These are phyloP conservation scores for Leptobrachium leishanense DNA, from an alignment of 2,113 vertebrate species.

Conservation along the genomic window DNA sequence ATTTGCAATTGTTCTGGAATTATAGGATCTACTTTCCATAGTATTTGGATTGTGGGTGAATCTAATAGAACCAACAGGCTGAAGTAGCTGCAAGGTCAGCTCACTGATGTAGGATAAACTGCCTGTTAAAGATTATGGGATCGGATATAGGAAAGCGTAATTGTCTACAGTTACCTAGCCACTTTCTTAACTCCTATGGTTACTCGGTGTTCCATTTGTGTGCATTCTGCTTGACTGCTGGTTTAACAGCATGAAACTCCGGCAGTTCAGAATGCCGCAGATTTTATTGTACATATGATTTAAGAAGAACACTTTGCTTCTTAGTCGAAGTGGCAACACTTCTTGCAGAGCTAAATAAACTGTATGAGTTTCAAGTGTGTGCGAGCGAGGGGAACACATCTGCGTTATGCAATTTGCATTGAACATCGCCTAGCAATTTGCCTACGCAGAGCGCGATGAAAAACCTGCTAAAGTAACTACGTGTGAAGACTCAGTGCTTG, in stretches of 20 bases:
- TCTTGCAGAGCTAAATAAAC: constrained; percentile 1
- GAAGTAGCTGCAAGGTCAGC: too few relatives aligned
- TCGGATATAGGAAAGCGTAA: too few relatives aligned
- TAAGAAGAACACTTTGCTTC: constrained; percentile 6
- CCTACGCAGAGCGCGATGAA: constrained; percentile 36
- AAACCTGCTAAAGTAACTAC: background rate
- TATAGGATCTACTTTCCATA: too few relatives aligned
- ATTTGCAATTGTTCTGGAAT: too few relatives aligned
- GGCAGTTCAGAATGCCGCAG: background rate
- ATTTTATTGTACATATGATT: background rate
- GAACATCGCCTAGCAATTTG: background rate
- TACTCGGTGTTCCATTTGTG: background rate
- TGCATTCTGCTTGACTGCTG: background rate
- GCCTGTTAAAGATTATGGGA: too few relatives aligned
- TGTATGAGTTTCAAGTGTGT: background rate
- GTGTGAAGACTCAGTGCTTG: background rate
- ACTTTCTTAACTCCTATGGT: too few relatives aligned
- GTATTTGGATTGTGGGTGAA: too few relatives aligned
- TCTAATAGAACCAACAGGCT: too few relatives aligned
- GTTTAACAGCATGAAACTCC: background rate
- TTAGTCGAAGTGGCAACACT: background rate
- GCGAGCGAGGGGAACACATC: background rate
- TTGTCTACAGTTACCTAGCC: too few relatives aligned
- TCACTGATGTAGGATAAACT: too few relatives aligned
- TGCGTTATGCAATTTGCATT: background rate